Evolutionary conservation across 2,797 vertebrate species (phyloP), one percentile per base, ranked within the genome.

Genomic region (Pantherophis alleghaniensis): DNA sequence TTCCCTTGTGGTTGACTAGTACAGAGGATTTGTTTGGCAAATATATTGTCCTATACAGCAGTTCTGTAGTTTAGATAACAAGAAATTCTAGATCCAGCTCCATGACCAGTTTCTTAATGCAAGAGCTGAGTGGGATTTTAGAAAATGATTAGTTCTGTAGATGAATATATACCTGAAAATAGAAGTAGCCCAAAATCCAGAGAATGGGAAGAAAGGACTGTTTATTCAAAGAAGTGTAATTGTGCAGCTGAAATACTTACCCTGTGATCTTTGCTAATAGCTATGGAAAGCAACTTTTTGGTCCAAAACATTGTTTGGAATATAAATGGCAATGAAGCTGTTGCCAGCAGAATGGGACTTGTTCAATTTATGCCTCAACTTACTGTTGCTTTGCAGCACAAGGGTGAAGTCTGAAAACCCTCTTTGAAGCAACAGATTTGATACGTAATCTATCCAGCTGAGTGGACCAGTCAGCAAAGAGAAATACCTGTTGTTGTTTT

Each of bases 21-120:
- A 90, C 74, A 32, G 60, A 95, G 91, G 93, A 94, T 91, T 95
- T 69, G 47, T 0, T 32, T 90, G 53, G 89, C 90, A 47, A 95
- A 94, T 47, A 42, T 87, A 87, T 96, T 96, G 91, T 96, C 59
- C 79, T 96, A 93, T 92, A 94, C 7, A 37, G 32, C 16, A 74
- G 57, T 63, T 69, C 0, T 6, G 92, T 92, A 86, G n/a, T 69
- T 95, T 9, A 24, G 92, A 74, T 95, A 91, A 91, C 0, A 0
- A 87, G 83, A 91, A 90, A 37, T 94, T 59, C 61, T 94, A 63
- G 51, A 91, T 89, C 42, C 60, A 95, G 22, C 5, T 94, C 91
- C 56, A 91, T 37, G 24, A 95, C 92, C 59, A 90, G 92, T 90
- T 91, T 61, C 28, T n/a, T 74, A 91, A 96, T 91, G 63, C 90